These are phyloP conservation scores for Scaptomyza graminum DNA, from an alignment of 1,140 invertebrate genomes.

Conservation along the genomic window DNA sequence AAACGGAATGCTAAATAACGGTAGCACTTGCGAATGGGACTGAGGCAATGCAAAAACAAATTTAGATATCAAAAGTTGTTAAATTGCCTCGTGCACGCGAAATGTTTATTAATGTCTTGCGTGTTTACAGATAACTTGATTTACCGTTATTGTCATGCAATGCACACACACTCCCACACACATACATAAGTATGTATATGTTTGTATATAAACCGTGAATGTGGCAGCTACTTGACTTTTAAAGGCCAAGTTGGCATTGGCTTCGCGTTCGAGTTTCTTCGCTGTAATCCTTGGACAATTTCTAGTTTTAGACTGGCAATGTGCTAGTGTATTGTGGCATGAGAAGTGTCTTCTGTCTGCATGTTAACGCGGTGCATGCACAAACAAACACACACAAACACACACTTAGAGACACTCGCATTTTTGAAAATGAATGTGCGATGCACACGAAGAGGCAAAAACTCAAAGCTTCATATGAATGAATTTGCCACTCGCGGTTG, in stretches of 20 bases:
- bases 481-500: constrained; percentile 47
- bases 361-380: constrained; percentile 68
- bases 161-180: constrained; percentile 56
- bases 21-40: background rate
- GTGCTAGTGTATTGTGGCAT: background rate
- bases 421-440: constrained; percentile 70
- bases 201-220: constrained; percentile 16
- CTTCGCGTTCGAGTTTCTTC: background rate
- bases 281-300: constrained; percentile 25
- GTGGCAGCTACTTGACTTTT: constrained; percentile 73
- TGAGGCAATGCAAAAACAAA: constrained; percentile 63
- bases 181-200: constrained; percentile 25
- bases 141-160: constrained; percentile 81
- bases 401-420: background rate
- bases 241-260: constrained; percentile 61
- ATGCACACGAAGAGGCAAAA: constrained; percentile 67
- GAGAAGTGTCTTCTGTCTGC: constrained; percentile 11
- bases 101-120: constrained; percentile 83
- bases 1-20: constrained; percentile 57
- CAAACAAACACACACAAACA: constrained; percentile 5
- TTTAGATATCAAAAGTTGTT: constrained; percentile 83
- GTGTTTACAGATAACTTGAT: constrained; percentile 82
- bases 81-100: constrained; percentile 82
- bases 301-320: background rate
- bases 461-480: constrained; percentile 4